phyloP scores from a whole-genome alignment of 2,888 invertebrate genomes.

The Pasiphila rectangulata region DNA sequence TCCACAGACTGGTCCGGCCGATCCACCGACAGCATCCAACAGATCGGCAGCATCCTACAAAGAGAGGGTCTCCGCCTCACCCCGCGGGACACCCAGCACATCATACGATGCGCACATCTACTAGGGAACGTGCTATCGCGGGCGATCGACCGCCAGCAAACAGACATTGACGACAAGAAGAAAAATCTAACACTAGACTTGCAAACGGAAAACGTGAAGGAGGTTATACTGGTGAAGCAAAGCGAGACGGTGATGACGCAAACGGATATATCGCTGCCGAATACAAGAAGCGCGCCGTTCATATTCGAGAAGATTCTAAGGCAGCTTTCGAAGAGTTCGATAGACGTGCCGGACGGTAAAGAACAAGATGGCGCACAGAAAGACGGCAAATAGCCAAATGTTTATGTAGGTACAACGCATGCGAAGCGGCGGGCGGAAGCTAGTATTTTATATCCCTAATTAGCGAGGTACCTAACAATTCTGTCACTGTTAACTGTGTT shows the following conservation, averaged over 20 bases:
- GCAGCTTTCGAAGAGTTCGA: constrained; percentile 64
- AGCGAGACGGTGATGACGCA: constrained; percentile 61
- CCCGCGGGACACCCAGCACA: constrained; percentile 64
- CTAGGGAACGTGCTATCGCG: constrained; percentile 61
- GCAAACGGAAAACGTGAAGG: constrained; percentile 48
- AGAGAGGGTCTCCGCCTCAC: constrained; percentile 64
- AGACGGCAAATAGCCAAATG: neutral
- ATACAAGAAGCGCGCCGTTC: constrained; percentile 72
- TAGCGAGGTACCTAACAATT: too few species aligned
- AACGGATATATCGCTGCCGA: constrained; percentile 72
- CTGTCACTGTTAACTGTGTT: too few species aligned
- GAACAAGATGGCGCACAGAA: neutral
- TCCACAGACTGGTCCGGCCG: constrained; percentile 35
- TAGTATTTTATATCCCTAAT: too few species aligned
- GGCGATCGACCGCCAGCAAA: constrained; percentile 50
- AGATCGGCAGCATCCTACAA: constrained; percentile 56
- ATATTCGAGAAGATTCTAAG: constrained; percentile 72
- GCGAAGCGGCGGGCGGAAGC: too few species aligned
- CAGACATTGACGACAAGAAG: constrained; percentile 43
- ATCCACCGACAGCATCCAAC: constrained; percentile 56
- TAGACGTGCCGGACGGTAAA: constrained; percentile 46
- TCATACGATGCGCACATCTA: constrained; percentile 70
- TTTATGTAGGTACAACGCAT: neutral
- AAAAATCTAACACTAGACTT: constrained; percentile 60
- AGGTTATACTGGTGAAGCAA: constrained; percentile 47